phyloP scores from a whole-genome alignment of 2,797 vertebrate species.

The Xyrichtys novacula region DNA sequence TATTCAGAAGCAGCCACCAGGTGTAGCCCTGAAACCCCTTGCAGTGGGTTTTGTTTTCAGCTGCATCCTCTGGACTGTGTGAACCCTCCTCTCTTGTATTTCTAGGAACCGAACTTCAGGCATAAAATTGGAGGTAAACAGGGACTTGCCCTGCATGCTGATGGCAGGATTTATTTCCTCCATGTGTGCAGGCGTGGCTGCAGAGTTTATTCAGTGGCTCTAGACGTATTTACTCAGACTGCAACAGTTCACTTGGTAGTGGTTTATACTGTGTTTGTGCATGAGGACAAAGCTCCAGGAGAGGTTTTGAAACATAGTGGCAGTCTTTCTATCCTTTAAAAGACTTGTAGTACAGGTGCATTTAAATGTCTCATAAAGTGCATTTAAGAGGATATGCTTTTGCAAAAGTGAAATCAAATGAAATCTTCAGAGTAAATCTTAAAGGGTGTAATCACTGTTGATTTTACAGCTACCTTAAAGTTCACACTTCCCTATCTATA shows the following conservation, averaged over 20 bases:
- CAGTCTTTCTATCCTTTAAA: too few species aligned
- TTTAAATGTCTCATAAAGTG: too few species aligned
- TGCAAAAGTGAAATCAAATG: too few species aligned
- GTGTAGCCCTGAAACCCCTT: slow-evolving; percentile 33
- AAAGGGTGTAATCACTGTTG: not conserved
- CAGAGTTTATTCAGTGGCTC: not conserved
- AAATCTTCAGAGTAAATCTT: not conserved
- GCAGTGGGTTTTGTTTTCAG: slow-evolving; percentile 2
- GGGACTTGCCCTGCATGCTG: slow-evolving; percentile 10
- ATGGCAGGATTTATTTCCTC: not conserved
- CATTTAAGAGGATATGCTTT: too few species aligned
- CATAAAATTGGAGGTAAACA: slow-evolving; percentile 38
- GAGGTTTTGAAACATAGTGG: not conserved
- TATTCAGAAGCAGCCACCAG: slow-evolving; percentile 42
- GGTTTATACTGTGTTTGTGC: too few species aligned
- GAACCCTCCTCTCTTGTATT: slow-evolving; percentile 18
- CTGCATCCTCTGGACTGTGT: slow-evolving; percentile 1
- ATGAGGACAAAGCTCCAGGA: not conserved
- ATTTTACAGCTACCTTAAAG: not conserved
- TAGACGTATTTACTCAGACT: too few species aligned
- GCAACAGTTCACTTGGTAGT: too few species aligned
- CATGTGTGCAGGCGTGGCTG: not conserved
- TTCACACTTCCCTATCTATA: too few species aligned
- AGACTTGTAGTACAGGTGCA: too few species aligned
- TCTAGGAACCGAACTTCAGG: slow-evolving; percentile 51